Evolutionary conservation across 2,797 vertebrate genomes (phyloP), one percentile per base, ranked within the genome.

Genomic region (Spea hammondii): DNA sequence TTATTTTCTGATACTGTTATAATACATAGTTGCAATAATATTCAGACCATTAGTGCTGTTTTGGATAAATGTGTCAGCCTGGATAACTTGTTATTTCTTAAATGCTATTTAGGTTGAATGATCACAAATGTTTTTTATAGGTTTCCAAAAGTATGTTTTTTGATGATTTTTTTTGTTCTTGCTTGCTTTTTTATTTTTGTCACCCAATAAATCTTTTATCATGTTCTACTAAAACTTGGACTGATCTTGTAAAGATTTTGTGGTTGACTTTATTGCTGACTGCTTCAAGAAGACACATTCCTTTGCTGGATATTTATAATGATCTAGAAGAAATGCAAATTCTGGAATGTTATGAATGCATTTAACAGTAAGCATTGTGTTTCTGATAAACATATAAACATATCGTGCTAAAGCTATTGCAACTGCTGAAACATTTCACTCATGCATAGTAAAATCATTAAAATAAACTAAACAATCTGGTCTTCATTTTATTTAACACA

Each of bases 151-250:
- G 74, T 73, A 77, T 75, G 51, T 73, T 77, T 77, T 80, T 77
- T 59, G 62, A 54, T 8, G 72, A n/a, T 55, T 57, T 72, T 79
- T 79, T 81, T 81, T 76, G 4, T 71, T 13, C 66, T 78, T 48
- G 83, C 67, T 65, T 9, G 85, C 80, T 84, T 86, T 85, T 74
- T 86, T 66, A 84, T 84, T 62, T 82, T 53, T 51, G 72, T 81
- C 83, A 86, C 87, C 83, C 83, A 85, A 87, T 90, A 90, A 90
- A 89, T 88, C 78, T 85, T 88, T 87, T 89, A 85, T 85, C 84
- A 85, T 85, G 74, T 83, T 87, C 80, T 79, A 78, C 62, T 10
- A 84, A 84, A 82, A 71, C 83, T 77, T 86, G 85, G 6, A 77
- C 76, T 83, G 78, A 83, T 88, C 85, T 85, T 84, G 75, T 83